Conservation (phyloP, 2,888 invertebrate species). For the Cosmopolites sordidus region DNA sequence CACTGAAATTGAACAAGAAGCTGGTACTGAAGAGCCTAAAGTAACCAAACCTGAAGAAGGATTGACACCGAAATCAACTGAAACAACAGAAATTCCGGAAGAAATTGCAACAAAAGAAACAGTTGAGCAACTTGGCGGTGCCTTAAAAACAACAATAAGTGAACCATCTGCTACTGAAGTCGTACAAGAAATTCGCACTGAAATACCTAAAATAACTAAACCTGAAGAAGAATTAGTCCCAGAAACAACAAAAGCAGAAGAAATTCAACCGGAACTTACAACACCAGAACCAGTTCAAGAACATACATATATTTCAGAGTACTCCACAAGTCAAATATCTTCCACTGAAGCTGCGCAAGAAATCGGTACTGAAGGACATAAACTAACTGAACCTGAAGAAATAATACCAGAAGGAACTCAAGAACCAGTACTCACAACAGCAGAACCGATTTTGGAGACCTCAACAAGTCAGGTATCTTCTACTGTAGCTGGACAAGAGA, state of each 20-base stretch:
- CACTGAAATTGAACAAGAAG: conserved; percentile 12
- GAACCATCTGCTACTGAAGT: conserved; percentile 4
- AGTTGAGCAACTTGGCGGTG: conserved; percentile 8
- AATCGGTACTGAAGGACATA: too few species aligned
- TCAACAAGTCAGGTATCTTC: too few species aligned
- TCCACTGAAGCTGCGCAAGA: neutral
- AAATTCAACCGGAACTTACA: too few species aligned
- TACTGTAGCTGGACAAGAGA: too few species aligned
- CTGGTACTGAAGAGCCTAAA: conserved; percentile 3
- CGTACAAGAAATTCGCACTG: conserved; percentile 12
- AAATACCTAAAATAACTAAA: conserved; percentile 7
- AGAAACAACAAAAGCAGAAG: too few species aligned
- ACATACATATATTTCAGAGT: neutral
- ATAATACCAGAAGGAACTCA: too few species aligned
- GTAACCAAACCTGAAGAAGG: conserved; percentile 1
- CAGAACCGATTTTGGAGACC: too few species aligned
- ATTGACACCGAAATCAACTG: neutral
- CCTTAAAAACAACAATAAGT: neutral
- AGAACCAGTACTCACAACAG: too few species aligned
- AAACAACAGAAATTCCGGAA: neutral
- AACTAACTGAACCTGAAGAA: too few species aligned
- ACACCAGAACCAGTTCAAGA: too few species aligned
- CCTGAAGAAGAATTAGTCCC: too few species aligned
- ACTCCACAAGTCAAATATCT: neutral
- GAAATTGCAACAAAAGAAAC: conserved; percentile 15